phyloP scores from a whole-genome alignment of 1,140 invertebrate species.

The Elymnias hypermnestra region DNA sequence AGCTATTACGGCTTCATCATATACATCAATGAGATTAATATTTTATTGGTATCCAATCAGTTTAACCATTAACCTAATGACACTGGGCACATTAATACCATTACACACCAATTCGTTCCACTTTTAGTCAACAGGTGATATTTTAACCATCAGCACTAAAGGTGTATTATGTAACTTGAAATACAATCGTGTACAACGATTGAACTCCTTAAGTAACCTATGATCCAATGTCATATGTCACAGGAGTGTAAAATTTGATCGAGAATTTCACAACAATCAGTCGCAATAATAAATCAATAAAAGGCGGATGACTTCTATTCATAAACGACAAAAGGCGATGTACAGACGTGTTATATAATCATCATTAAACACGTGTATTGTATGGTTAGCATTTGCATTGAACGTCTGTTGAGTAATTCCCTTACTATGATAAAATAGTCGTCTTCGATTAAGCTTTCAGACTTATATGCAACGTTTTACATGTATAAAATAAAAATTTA shows the following conservation, averaged over 20 bases:
- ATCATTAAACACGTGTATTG: neutral
- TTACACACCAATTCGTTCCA: constrained; percentile 2
- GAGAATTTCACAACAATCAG: neutral
- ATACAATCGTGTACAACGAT: neutral
- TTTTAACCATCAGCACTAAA: constrained; percentile 1
- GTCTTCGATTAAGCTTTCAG: too few relatives aligned
- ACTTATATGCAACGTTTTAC: too few relatives aligned
- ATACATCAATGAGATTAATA: too few relatives aligned
- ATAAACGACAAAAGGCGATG: neutral
- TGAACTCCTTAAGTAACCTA: neutral
- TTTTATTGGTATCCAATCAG: neutral
- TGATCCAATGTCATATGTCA: constrained; percentile 3
- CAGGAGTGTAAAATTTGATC: neutral
- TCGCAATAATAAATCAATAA: neutral
- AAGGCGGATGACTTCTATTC: neutral
- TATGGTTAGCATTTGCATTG: too few relatives aligned
- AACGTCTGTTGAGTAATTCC: too few relatives aligned
- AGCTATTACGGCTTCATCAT: too few relatives aligned
- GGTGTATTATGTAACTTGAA: neutral
- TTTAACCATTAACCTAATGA: neutral
- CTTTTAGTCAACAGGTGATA: constrained; percentile 1
- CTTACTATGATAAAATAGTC: too few relatives aligned
- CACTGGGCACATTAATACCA: neutral
- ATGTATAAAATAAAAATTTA: too few relatives aligned
- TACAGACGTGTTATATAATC: neutral